Evolutionary conservation across 2,797 vertebrate genomes (phyloP).

Genomic region (Pseudotriccus pelzelni): DNA sequence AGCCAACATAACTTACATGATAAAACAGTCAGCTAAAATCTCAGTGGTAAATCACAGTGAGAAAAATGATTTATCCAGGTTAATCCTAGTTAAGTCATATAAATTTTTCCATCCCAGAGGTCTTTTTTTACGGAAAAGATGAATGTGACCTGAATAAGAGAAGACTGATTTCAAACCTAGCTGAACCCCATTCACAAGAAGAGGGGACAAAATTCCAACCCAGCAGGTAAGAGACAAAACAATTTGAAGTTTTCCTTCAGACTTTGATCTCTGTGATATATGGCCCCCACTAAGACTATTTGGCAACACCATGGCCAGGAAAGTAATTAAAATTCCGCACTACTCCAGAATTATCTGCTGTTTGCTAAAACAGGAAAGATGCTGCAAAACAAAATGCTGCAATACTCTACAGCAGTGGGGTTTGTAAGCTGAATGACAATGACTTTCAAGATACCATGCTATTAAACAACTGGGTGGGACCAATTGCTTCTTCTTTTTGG

Average conservation of each 20-base stretch:
- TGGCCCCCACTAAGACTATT: neutral
- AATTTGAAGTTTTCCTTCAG: neutral
- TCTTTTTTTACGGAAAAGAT: neutral
- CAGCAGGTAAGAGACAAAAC: neutral
- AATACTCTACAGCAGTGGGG: neutral
- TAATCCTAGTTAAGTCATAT: constrained; percentile 50
- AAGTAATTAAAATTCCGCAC: constrained; percentile 40
- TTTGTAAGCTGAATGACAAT: neutral
- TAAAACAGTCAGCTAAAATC: neutral
- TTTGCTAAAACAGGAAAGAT: neutral
- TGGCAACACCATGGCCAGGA: constrained; percentile 2
- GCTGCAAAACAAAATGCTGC: neutral
- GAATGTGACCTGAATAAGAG: constrained; percentile 16
- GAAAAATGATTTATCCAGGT: constrained; percentile 49
- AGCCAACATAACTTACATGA: neutral
- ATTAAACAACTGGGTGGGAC: neutral
- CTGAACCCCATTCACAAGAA: neutral
- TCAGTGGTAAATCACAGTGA: constrained; percentile 44
- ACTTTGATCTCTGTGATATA: neutral
- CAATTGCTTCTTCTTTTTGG: neutral
- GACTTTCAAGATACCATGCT: neutral
- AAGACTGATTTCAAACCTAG: neutral
- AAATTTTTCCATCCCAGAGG: constrained; percentile 34
- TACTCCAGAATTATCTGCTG: neutral
- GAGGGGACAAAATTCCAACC: neutral